These are phyloP conservation scores for Vesta saturnalis DNA, from an alignment of 2,888 invertebrate genomes.

Conservation along the genomic window DNA sequence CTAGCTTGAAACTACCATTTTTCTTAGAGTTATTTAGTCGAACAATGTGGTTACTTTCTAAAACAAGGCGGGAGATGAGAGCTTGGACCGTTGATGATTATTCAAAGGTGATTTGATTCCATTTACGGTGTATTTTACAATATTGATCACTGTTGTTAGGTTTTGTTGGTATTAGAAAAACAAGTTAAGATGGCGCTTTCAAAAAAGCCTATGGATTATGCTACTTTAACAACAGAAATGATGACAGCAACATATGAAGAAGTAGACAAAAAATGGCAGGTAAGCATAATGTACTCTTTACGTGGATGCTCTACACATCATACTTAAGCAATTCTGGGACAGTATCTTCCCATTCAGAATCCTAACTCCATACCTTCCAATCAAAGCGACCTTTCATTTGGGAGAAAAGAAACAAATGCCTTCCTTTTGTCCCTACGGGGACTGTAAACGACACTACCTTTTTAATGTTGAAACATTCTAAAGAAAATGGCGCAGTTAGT, in stretches of 20 bases:
- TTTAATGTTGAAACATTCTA: no score
- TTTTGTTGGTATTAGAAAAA: slow-evolving; percentile 54
- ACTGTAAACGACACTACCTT: no score
- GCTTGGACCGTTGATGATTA: slow-evolving; percentile 56
- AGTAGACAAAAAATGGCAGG: slow-evolving; percentile 56
- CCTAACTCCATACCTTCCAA: no score
- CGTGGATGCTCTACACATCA: no score
- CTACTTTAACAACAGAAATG: slow-evolving; percentile 52
- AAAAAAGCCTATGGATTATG: slow-evolving; percentile 53
- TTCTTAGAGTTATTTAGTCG: slow-evolving; percentile 58
- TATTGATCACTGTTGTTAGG: slow-evolving; percentile 43
- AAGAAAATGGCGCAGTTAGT: no score
- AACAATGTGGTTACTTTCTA: slow-evolving; percentile 58
- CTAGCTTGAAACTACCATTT: slow-evolving; percentile 52
- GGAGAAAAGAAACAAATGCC: no score
- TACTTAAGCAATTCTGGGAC: no score
- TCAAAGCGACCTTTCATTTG: no score
- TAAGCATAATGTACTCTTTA: slow-evolving; percentile 39
- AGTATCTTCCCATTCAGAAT: no score
- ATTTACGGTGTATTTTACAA: not conserved
- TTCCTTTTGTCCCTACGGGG: no score
- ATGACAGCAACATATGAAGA: slow-evolving; percentile 51
- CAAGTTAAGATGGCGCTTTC: slow-evolving; percentile 55
- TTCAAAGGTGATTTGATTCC: slow-evolving; percentile 49
- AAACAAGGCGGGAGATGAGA: slow-evolving; percentile 59